Conservation (phyloP, 2,113 vertebrate genomes). For the Lophotis ruficrista region DNA sequence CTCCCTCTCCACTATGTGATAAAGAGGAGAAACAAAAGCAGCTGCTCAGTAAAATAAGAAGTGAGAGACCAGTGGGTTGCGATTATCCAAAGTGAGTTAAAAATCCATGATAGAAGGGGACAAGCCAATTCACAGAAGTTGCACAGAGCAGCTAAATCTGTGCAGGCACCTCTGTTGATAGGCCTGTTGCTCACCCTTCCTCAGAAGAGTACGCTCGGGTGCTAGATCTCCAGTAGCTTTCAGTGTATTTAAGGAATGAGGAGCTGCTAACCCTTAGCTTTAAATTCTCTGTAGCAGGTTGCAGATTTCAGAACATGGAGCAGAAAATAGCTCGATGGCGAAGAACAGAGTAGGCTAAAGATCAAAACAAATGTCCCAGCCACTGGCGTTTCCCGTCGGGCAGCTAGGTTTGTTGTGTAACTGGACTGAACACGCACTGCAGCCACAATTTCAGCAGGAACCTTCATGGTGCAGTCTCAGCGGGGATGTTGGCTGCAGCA, state of each 20-base stretch:
- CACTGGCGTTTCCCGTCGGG: neutral
- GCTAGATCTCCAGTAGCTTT: neutral
- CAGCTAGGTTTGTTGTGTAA: neutral
- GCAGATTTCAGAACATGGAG: neutral
- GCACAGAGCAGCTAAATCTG: neutral
- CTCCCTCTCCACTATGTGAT: neutral
- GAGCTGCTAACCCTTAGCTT: neutral
- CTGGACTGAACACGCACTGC: neutral
- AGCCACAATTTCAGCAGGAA: neutral
- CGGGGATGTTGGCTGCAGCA: neutral
- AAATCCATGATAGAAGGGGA: neutral
- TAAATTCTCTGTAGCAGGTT: neutral
- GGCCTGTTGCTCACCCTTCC: neutral
- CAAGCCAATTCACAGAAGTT: neutral
- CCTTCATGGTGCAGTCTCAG: slow-evolving; percentile 23
- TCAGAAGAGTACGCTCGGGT: neutral
- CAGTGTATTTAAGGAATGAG: neutral
- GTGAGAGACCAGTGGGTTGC: neutral
- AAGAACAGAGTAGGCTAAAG: neutral
- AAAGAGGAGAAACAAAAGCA: neutral
- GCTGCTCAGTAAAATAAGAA: neutral
- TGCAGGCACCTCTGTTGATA: neutral
- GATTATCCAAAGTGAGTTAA: neutral
- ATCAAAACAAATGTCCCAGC: neutral
- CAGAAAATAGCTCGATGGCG: neutral